Conservation (phyloP, 2,797 vertebrate genomes). For the Gymnothorax reevesii region DNA sequence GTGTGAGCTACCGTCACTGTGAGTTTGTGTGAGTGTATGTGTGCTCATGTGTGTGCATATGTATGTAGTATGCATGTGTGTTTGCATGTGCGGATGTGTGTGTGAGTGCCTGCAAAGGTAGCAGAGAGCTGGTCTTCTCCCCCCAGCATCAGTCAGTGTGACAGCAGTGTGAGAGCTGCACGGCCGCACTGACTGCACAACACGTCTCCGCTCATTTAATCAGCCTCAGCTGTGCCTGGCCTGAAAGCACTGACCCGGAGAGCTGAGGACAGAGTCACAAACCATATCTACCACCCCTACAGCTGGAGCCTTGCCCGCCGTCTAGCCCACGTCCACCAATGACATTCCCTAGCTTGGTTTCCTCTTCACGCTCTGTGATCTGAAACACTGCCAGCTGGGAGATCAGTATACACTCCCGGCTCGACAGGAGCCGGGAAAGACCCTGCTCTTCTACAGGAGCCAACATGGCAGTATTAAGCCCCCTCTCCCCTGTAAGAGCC, state of each 20-base stretch:
- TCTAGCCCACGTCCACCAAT: background rate
- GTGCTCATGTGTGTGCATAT: background rate
- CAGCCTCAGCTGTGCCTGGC: constrained; percentile 39
- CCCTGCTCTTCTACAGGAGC: background rate
- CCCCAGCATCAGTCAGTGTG: background rate
- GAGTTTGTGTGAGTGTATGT: background rate
- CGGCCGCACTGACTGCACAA: constrained; percentile 43
- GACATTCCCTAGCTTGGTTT: background rate
- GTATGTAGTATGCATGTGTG: background rate
- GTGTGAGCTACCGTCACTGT: background rate
- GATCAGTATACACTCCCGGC: background rate
- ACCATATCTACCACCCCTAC: background rate
- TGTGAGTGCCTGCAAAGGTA: background rate
- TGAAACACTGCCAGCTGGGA: background rate
- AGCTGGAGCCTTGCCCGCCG: background rate
- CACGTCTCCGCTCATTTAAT: constrained; percentile 53
- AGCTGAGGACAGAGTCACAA: background rate
- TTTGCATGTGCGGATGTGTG: background rate
- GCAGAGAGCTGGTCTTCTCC: background rate
- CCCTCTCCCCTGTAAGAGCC: background rate
- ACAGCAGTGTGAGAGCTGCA: constrained; percentile 14
- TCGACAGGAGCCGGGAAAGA: background rate
- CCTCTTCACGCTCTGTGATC: constrained; percentile 3
- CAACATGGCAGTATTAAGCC: background rate
- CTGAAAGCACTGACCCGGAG: constrained; percentile 43